These are phyloP conservation scores for Myotis brandtii DNA, from an alignment of 2,113 vertebrate genomes.

Conservation along the genomic window DNA sequence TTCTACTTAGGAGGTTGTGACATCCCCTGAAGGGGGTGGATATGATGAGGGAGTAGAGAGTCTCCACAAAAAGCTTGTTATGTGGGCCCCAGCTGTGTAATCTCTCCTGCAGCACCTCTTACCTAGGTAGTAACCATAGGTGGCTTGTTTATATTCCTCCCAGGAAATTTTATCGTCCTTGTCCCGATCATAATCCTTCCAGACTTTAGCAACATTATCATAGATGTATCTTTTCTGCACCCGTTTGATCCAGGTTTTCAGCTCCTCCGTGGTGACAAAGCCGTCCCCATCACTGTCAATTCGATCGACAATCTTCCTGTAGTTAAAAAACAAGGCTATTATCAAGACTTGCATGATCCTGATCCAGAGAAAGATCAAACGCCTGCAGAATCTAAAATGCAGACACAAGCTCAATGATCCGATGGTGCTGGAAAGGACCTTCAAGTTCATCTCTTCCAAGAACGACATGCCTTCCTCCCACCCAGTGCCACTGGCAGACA, in stretches of 20 bases:
- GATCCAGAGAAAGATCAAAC: background rate
- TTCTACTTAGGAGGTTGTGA: background rate
- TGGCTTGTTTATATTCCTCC: conserved; percentile 98
- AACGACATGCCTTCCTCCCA: background rate
- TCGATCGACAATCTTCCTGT: conserved; percentile 95
- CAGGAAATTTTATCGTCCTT: conserved; percentile 96
- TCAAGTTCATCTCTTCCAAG: background rate
- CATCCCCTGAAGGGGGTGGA: background rate
- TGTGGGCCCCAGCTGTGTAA: background rate
- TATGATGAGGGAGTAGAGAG: background rate
- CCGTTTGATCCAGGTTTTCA: conserved; percentile 97
- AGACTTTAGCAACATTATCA: conserved; percentile 97
- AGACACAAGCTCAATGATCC: background rate
- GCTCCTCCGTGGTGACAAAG: conserved; percentile 92
- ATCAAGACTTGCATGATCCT: background rate
- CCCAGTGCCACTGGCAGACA: background rate
- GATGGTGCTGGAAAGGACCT: background rate
- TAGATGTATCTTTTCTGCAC: conserved; percentile 98
- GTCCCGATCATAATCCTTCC: conserved; percentile 97
- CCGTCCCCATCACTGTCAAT: conserved; percentile 93
- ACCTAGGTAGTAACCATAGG: conserved; percentile 98
- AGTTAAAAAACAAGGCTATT: conserved; percentile 23
- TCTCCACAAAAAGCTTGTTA: background rate
- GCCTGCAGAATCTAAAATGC: background rate
- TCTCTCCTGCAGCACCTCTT: conserved; percentile 44